A percentile compares a stretch with the other conserved stretches of the same genome.
phyloP scores from a whole-genome alignment of 1,140 invertebrate species.

The Apis cerana region DNA sequence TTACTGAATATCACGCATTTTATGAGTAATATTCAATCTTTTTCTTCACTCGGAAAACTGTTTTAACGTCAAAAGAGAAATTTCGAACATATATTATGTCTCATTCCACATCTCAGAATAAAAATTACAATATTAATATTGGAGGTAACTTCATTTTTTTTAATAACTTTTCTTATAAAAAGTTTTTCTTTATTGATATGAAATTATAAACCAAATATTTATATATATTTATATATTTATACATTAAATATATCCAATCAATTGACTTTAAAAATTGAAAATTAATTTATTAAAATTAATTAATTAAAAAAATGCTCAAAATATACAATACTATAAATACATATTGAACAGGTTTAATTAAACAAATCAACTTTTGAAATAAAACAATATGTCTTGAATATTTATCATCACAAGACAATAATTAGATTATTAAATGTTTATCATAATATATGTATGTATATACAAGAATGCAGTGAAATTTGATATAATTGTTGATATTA shows the following conservation, averaged over 20 bases:
- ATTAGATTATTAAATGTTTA: neutral
- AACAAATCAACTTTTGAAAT: neutral
- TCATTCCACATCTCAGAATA: neutral
- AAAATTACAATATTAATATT: conserved; percentile 27
- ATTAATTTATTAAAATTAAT: too few species aligned
- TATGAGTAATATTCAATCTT: neutral
- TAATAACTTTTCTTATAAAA: neutral
- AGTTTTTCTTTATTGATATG: neutral
- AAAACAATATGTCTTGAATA: too few species aligned
- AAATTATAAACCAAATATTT: neutral
- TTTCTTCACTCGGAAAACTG: neutral
- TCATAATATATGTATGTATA: neutral
- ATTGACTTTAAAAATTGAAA: too few species aligned
- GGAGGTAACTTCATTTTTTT: conserved; percentile 42
- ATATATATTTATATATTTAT: too few species aligned
- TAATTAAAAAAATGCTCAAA: neutral
- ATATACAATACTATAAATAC: neutral
- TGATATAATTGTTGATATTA: too few species aligned
- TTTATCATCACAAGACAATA: neutral
- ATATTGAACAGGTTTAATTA: neutral
- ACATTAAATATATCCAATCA: too few species aligned
- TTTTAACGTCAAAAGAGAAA: neutral
- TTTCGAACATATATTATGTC: conserved; percentile 24
- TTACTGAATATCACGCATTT: neutral
- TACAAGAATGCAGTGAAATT: neutral